Evolutionary conservation across 1,140 invertebrate species (phyloP).

Genomic region (Liolophura sinensis): DNA sequence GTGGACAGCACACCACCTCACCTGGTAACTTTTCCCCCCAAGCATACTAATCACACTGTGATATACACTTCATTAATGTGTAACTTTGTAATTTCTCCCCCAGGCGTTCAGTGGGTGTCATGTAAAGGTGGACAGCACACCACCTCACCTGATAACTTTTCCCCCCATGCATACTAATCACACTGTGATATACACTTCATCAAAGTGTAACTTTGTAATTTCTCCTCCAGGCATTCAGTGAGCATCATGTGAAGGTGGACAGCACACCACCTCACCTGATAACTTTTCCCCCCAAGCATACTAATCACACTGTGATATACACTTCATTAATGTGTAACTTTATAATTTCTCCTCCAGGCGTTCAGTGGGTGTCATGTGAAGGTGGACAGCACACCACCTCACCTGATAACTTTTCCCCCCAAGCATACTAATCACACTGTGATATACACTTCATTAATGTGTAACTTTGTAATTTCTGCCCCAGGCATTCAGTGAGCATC

Average conservation of each 20-base stretch:
- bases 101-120: conserved; percentile 33
- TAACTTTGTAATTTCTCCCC: conserved; percentile 12
- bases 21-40: background rate
- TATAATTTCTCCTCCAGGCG: conserved; percentile 32
- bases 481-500: conserved; percentile 46
- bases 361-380: conserved; percentile 44
- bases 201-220: conserved; percentile 5
- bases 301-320: too few species aligned
- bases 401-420: too few species aligned
- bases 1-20: conserved; percentile 5
- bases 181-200: too few species aligned
- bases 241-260: background rate
- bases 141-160: background rate
- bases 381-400: conserved; percentile 47
- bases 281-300: too few species aligned
- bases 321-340: too few species aligned
- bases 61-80: too few species aligned
- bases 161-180: background rate
- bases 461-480: too few species aligned
- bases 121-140: background rate
- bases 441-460: too few species aligned
- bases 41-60: background rate
- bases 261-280: conserved; percentile 13
- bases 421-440: too few species aligned
- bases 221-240: conserved; percentile 35